Evolutionary conservation across 1,140 invertebrate species (phyloP).

Genomic region (Pseudomyrmex flavicornis): DNA sequence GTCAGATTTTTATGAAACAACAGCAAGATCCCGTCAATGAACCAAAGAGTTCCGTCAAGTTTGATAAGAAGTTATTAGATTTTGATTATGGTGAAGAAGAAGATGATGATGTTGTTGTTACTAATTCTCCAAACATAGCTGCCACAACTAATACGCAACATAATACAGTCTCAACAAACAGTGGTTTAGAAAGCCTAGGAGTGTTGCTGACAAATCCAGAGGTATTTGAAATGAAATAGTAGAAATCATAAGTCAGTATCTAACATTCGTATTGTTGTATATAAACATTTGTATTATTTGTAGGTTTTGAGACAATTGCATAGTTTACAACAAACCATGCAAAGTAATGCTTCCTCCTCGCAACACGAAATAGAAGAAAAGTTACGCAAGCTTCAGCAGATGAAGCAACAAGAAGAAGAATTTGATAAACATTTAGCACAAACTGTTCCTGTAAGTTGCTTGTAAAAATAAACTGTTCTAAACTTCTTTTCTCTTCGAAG

Average conservation of each 20-base stretch:
- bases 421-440: constrained; percentile 92
- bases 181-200: constrained; percentile 82
- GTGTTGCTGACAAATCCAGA: constrained; percentile 83
- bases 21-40: constrained; percentile 83
- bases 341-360: constrained; percentile 79
- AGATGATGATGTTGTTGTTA: constrained; percentile 87
- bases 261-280: background rate
- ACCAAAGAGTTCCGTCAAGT: constrained; percentile 86
- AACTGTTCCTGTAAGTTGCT: constrained; percentile 87
- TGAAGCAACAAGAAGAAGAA: constrained; percentile 91
- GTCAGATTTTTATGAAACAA: constrained; percentile 86
- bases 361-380: constrained; percentile 90
- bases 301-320: constrained; percentile 90
- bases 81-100: constrained; percentile 95
- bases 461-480: background rate
- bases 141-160: constrained; percentile 75
- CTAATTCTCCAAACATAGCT: constrained; percentile 79
- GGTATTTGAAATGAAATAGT: constrained; percentile 63
- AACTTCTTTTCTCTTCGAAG: background rate
- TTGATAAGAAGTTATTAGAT: constrained; percentile 92
- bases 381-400: constrained; percentile 89
- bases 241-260: constrained; percentile 20
- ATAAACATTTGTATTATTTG: constrained; percentile 23
- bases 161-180: constrained; percentile 74
- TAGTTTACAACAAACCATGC: constrained; percentile 87